phyloP scores from a whole-genome alignment of 2,888 invertebrate genomes.

The Alloplasta piceator region DNA sequence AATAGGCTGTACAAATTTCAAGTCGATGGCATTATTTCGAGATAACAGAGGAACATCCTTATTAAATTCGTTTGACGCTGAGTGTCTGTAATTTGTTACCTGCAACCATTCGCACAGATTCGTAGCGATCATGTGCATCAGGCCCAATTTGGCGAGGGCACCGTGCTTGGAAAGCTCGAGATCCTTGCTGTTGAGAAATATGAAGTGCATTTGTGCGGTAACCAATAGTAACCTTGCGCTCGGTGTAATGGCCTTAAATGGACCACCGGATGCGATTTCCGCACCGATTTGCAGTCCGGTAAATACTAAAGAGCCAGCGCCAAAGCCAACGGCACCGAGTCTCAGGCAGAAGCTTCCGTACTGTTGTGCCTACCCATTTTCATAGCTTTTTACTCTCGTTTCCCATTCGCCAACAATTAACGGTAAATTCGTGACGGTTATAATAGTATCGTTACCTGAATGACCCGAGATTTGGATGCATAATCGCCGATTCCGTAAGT shows the following conservation, averaged over 20 bases:
- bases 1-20: neutral
- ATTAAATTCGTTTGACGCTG: too few relatives aligned
- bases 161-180: constrained; percentile 88
- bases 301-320: constrained; percentile 86
- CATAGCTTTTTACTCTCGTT: constrained; percentile 33
- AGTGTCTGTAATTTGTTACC: too few relatives aligned
- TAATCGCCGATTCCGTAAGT: constrained; percentile 67
- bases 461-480: constrained; percentile 49
- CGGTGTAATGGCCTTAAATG: constrained; percentile 90
- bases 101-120: constrained; percentile 97
- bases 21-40: constrained; percentile 1
- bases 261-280: constrained; percentile 80
- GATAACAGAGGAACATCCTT: neutral
- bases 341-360: constrained; percentile 95
- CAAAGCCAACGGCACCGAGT: constrained; percentile 90
- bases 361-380: constrained; percentile 82
- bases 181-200: constrained; percentile 94
- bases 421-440: constrained; percentile 29
- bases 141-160: constrained; percentile 92
- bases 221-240: constrained; percentile 92
- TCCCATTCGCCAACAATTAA: constrained; percentile 37
- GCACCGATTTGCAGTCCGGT: constrained; percentile 88
- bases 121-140: constrained; percentile 97
- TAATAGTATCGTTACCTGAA: constrained; percentile 62
- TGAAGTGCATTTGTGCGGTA: constrained; percentile 96